phyloP scores from a whole-genome alignment of 2,888 invertebrate genomes.

The Trisateles emortualis region DNA sequence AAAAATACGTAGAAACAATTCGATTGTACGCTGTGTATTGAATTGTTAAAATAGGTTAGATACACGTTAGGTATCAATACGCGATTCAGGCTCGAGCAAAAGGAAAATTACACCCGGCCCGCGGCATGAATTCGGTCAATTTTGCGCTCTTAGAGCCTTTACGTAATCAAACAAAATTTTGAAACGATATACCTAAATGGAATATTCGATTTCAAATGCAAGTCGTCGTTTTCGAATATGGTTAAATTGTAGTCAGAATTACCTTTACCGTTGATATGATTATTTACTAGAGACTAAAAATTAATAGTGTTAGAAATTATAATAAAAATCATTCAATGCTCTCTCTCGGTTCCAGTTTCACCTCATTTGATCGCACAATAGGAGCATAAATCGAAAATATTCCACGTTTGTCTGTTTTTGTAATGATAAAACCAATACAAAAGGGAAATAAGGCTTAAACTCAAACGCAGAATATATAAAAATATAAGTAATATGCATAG shows the following conservation, averaged over 20 bases:
- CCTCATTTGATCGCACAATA: no score
- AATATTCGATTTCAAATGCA: constrained; percentile 39
- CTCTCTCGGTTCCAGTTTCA: no score
- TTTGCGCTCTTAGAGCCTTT: constrained; percentile 41
- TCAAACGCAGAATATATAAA: neutral
- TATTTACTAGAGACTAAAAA: no score
- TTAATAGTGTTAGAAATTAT: no score
- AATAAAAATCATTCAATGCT: no score
- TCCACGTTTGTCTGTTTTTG: no score
- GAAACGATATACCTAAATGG: constrained; percentile 42
- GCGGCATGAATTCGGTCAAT: constrained; percentile 49
- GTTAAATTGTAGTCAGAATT: no score
- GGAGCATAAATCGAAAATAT: no score
- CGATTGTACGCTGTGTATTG: constrained; percentile 38
- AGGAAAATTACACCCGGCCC: constrained; percentile 41
- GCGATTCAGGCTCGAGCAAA: constrained; percentile 34
- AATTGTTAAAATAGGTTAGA: constrained; percentile 44
- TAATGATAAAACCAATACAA: no score
- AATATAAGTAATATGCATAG: neutral
- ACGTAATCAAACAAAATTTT: constrained; percentile 50
- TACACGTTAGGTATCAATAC: constrained; percentile 42
- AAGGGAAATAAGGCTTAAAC: no score
- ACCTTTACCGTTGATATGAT: no score
- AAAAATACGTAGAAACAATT: constrained; percentile 28
- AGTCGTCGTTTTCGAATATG: constrained; percentile 27